Evolutionary conservation across 2,797 vertebrate species (phyloP).

Genomic region (Poeciliopsis turneri): DNA sequence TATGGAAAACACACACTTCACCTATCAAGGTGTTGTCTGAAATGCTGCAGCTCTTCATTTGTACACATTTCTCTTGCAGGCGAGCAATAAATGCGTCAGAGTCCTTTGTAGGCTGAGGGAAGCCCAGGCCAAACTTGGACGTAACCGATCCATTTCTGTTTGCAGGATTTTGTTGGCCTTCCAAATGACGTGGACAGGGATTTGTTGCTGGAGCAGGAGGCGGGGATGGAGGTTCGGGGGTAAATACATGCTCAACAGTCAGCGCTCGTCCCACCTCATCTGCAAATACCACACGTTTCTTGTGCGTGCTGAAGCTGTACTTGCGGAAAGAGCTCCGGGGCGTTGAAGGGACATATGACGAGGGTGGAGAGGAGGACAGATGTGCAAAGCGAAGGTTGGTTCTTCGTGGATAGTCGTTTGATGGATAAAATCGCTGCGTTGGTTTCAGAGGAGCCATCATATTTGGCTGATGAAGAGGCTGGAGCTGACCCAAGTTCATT

Average conservation of each 20-base stretch:
- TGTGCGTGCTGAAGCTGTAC: slow-evolving; percentile 43
- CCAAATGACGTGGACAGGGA: slow-evolving; percentile 18
- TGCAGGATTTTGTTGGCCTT: slow-evolving; percentile 14
- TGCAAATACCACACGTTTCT: slow-evolving; percentile 86
- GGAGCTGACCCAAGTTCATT: slow-evolving; percentile 45
- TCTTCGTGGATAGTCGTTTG: neutral
- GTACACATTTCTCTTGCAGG: slow-evolving; percentile 58
- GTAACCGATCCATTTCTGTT: slow-evolving; percentile 18
- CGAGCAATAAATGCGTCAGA: slow-evolving; percentile 50
- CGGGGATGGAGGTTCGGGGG: slow-evolving; percentile 24
- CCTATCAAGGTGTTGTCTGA: slow-evolving; percentile 73
- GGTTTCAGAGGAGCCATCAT: slow-evolving; percentile 38
- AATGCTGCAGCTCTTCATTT: slow-evolving; percentile 81
- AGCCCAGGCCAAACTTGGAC: slow-evolving; percentile 66
- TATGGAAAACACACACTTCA: slow-evolving; percentile 73
- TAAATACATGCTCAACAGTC: slow-evolving; percentile 76
- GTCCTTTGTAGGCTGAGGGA: slow-evolving; percentile 72
- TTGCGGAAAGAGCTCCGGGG: slow-evolving; percentile 58
- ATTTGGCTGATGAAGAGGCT: slow-evolving; percentile 49
- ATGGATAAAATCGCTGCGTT: slow-evolving; percentile 47
- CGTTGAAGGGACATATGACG: neutral
- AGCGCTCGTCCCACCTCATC: slow-evolving; percentile 83
- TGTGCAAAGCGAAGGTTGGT: neutral
- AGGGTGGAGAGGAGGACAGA: neutral
- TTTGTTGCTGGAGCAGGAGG: neutral